Evolutionary conservation across 2,113 vertebrate species (phyloP).

Genomic region (Chaetops frenatus): DNA sequence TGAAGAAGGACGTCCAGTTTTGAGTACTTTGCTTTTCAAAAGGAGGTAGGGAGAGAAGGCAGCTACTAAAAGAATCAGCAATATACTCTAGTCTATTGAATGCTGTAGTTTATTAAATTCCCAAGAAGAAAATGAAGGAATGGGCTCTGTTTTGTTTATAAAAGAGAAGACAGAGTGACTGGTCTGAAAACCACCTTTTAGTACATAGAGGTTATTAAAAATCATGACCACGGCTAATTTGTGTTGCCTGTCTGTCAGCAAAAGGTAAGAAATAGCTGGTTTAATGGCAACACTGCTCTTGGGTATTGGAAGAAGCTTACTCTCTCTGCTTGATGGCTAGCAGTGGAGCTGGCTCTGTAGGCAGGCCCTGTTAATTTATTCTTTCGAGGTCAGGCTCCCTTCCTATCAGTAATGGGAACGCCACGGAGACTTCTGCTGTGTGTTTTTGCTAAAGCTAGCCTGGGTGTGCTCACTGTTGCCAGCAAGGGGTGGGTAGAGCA

Average conservation of each 20-base stretch:
- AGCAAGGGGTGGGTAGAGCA: not conserved
- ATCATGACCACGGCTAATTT: not conserved
- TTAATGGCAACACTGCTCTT: not conserved
- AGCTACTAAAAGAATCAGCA: not conserved
- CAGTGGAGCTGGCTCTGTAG: not conserved
- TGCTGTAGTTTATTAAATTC: not conserved
- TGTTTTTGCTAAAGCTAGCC: not conserved
- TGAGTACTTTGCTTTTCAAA: not conserved
- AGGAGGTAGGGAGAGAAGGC: not conserved
- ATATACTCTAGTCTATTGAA: not conserved
- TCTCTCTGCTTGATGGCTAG: not conserved
- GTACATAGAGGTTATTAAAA: not conserved
- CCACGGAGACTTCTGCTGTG: not conserved
- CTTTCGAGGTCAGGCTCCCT: rapidly evolving
- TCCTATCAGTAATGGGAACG: rapidly evolving
- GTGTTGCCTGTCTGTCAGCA: not conserved
- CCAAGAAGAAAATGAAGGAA: not conserved
- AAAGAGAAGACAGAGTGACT: not conserved
- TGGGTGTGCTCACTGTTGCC: not conserved
- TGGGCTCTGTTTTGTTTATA: not conserved
- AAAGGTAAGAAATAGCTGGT: not conserved
- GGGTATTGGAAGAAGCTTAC: not conserved
- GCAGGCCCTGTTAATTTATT: not conserved
- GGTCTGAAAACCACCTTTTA: not conserved
- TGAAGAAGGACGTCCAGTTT: not conserved